These are phyloP conservation scores for Agrochola litura DNA, from an alignment of 2,888 invertebrate genomes.

Conservation along the genomic window DNA sequence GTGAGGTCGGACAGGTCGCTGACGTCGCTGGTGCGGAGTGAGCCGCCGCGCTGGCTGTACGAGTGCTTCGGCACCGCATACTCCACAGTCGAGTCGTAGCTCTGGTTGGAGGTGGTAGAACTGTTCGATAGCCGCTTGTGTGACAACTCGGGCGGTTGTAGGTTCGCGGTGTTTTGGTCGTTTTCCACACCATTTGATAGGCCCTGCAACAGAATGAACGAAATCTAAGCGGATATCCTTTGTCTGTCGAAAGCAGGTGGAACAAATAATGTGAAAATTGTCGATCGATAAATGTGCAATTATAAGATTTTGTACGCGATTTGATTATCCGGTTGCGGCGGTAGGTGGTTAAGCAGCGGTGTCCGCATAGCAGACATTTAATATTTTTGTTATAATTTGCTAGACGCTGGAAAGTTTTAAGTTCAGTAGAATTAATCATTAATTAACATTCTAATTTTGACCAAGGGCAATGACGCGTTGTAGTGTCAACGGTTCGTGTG, in stretches of 20 bases:
- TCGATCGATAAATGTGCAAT: constrained; percentile 32
- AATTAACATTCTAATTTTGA: background rate
- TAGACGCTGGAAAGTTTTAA: background rate
- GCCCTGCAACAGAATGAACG: constrained; percentile 81
- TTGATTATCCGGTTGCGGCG: constrained; percentile 16
- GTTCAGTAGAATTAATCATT: background rate
- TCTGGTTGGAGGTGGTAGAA: constrained; percentile 87
- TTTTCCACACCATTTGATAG: constrained; percentile 88
- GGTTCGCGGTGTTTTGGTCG: constrained; percentile 85
- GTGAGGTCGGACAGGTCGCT: constrained; percentile 76
- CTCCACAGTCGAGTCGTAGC: constrained; percentile 86
- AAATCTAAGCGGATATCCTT: constrained; percentile 55
- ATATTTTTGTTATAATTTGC: background rate
- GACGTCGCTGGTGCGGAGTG: constrained; percentile 76
- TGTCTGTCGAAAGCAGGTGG: constrained; percentile 4
- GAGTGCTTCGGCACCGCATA: constrained; percentile 85
- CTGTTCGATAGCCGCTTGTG: constrained; percentile 87
- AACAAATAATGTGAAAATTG: constrained; percentile 47
- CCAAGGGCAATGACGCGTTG: no score
- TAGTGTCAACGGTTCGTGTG: background rate
- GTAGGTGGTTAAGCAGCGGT: background rate
- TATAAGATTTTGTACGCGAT: constrained; percentile 22
- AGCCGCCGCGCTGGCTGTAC: constrained; percentile 76
- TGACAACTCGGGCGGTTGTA: constrained; percentile 79
- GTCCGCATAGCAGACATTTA: background rate